phyloP scores from a whole-genome alignment of 2,888 invertebrate species.

The Malthinus flaveolus region DNA sequence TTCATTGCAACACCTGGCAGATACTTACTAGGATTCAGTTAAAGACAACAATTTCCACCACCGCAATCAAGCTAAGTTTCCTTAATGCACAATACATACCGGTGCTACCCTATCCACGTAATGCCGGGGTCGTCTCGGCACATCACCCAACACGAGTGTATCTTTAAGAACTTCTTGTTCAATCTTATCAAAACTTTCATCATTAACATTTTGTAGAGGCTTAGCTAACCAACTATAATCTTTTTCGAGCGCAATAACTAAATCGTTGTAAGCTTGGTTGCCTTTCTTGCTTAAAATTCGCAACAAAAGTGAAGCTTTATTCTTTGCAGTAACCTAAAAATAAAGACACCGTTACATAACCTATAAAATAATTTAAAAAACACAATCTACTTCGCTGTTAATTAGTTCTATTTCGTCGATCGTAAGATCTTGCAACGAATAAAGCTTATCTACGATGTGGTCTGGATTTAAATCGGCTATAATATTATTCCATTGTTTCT shows the following conservation, averaged over 20 bases:
- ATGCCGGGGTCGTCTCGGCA: conserved; percentile 61
- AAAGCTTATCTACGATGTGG: conserved; percentile 32
- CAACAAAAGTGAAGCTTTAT: conserved; percentile 53
- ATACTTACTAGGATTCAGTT: conserved; percentile 21
- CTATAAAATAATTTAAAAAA: conserved; percentile 13
- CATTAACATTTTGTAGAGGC: conserved; percentile 50
- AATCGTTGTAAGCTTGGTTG: conserved; percentile 57
- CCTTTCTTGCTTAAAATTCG: conserved; percentile 54
- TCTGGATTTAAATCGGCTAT: conserved; percentile 31
- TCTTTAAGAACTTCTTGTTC: conserved; percentile 54
- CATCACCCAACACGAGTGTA: conserved; percentile 60
- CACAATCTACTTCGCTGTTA: conserved; percentile 27
- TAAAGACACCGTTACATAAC: conserved; percentile 15
- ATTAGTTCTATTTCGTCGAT: conserved; percentile 38
- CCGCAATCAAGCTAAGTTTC: neutral
- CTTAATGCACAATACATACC: conserved; percentile 50
- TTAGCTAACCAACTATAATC: conserved; percentile 64
- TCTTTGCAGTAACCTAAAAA: conserved; percentile 53
- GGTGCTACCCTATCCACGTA: conserved; percentile 58
- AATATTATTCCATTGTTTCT: conserved; percentile 30
- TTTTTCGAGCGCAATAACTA: conserved; percentile 59
- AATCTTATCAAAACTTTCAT: conserved; percentile 55
- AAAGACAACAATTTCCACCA: conserved; percentile 23
- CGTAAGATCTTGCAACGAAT: conserved; percentile 26
- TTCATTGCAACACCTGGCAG: no score